A percentile compares a stretch with the other conserved stretches of the same genome.
phyloP scores from a whole-genome alignment of 2,113 vertebrate species.

The Cairina moschata region DNA sequence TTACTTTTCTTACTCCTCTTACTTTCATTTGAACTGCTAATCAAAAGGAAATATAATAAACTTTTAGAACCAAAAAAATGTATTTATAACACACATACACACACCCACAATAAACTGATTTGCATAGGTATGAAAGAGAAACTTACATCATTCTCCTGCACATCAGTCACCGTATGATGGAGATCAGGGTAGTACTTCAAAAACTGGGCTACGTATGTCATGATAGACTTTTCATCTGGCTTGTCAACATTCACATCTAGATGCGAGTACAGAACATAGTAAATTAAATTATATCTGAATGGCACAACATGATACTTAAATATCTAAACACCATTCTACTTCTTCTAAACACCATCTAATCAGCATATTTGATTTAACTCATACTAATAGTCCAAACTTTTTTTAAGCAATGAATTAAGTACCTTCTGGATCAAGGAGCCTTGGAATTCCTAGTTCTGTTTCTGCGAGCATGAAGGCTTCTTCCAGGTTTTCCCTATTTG shows the following conservation, averaged over 20 bases:
- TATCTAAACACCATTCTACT: neutral
- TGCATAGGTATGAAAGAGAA: neutral
- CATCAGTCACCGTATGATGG: conserved; percentile 73
- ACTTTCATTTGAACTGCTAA: neutral
- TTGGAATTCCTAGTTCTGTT: conserved; percentile 89
- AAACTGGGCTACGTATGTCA: conserved; percentile 98
- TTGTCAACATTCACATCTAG: conserved; percentile 98
- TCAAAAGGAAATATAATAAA: neutral
- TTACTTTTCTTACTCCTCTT: neutral
- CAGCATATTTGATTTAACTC: neutral
- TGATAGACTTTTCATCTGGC: conserved; percentile 98
- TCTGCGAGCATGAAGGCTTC: conserved; percentile 93
- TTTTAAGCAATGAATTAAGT: neutral
- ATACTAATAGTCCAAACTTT: neutral
- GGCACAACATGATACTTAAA: neutral
- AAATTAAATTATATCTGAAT: neutral
- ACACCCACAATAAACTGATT: neutral
- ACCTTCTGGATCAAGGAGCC: conserved; percentile 97
- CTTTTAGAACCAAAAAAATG: neutral
- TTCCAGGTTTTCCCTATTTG: conserved; percentile 91
- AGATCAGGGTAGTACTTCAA: conserved; percentile 89
- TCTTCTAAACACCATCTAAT: neutral
- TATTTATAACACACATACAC: neutral
- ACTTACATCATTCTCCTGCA: conserved; percentile 83
- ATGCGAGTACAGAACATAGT: neutral